These are phyloP conservation scores for Xiphophorus couchianus DNA, from an alignment of 2,113 vertebrate genomes.

Conservation along the genomic window DNA sequence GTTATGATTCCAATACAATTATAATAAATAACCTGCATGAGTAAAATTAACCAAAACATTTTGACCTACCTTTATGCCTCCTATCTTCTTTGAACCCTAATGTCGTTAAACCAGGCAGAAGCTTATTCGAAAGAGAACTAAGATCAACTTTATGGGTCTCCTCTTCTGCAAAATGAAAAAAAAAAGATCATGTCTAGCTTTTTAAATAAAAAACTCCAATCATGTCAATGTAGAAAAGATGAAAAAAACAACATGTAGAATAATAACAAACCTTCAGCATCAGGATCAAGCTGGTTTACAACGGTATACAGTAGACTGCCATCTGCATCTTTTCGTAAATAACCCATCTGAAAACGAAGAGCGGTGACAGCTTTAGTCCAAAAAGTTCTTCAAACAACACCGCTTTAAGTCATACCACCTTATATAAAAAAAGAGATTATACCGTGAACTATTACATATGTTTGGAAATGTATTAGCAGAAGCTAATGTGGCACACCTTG, in stretches of 20 bases:
- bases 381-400: background rate
- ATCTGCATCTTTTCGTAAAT: constrained; percentile 89
- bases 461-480: background rate
- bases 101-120: constrained; percentile 92
- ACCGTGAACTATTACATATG: background rate
- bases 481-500: constrained; percentile 81
- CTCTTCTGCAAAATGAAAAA: constrained; percentile 83
- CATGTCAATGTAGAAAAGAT: background rate
- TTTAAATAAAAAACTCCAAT: background rate
- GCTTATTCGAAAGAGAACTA: constrained; percentile 93
- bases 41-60: background rate
- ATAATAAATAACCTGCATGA: background rate
- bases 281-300: constrained; percentile 90
- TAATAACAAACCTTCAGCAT: constrained; percentile 85
- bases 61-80: constrained; percentile 87
- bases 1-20: background rate
- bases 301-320: constrained; percentile 89
- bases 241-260: background rate
- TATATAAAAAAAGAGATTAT: background rate
- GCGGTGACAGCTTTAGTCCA: constrained; percentile 7
- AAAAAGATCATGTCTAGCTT: constrained; percentile 1
- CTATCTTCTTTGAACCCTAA: constrained; percentile 96
- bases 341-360: constrained; percentile 88
- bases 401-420: background rate
- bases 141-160: constrained; percentile 93